phyloP scores from a whole-genome alignment of 2,797 vertebrate genomes.

The Sarcophilus harrisii region DNA sequence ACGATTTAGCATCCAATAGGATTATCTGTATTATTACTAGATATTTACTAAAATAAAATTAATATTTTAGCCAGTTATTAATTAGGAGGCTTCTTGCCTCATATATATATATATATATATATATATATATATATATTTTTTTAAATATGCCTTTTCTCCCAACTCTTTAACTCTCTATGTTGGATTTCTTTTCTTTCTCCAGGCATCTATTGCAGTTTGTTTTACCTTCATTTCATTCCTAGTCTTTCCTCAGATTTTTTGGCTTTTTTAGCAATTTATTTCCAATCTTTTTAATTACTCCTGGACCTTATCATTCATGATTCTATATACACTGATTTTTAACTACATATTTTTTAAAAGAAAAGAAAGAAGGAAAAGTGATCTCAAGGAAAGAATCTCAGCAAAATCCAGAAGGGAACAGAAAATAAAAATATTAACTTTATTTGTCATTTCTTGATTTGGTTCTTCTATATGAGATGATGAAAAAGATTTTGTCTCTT shows the following conservation, averaged over 20 bases:
- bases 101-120: not conserved
- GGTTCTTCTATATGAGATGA: no score
- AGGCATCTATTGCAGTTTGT: not conserved
- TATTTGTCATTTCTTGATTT: no score
- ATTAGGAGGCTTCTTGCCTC: not conserved
- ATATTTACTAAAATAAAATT: conserved; percentile 34
- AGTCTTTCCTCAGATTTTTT: not conserved
- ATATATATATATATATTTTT: no score
- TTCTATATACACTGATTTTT: no score
- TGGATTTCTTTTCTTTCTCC: conserved; percentile 9
- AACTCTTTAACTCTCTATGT: not conserved
- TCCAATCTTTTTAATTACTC: conserved; percentile 20
- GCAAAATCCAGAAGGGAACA: no score
- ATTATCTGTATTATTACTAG: conserved; percentile 30
- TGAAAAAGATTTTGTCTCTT: no score
- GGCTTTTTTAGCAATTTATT: conserved; percentile 15
- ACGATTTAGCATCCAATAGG: conserved; percentile 3
- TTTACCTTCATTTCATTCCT: conserved; percentile 31
- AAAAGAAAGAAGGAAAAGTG: no score
- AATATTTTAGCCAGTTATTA: not conserved
- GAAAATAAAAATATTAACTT: no score
- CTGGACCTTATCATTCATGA: no score
- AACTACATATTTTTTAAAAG: no score
- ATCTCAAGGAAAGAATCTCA: no score
- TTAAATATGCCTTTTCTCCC: not conserved